These are phyloP conservation scores for Adineta ricciae DNA, from an alignment of 2,888 invertebrate species.

Conservation along the genomic window DNA sequence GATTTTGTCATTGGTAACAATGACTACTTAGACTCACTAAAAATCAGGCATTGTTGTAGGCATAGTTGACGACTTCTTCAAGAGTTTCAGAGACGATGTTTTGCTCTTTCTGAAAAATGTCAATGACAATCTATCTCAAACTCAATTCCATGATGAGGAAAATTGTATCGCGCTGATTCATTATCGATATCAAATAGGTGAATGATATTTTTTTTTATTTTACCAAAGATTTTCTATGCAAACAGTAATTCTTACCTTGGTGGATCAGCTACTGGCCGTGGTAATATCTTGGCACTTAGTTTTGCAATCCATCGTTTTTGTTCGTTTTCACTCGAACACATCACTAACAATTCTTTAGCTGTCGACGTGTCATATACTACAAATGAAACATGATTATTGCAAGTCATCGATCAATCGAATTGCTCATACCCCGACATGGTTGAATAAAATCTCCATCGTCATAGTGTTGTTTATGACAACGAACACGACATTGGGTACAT, in stretches of 20 bases:
- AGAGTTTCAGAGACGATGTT: background rate
- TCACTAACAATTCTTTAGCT: constrained; percentile 23
- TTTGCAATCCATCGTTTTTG: constrained; percentile 30
- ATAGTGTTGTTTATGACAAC: constrained; percentile 93
- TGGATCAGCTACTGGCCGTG: too few relatives aligned
- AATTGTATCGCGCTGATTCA: too few relatives aligned
- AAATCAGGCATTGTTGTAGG: background rate
- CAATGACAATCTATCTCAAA: too few relatives aligned
- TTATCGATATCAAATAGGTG: too few relatives aligned
- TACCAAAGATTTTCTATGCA: too few relatives aligned
- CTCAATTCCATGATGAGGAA: too few relatives aligned
- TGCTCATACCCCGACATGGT: constrained; percentile 58
- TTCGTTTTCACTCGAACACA: constrained; percentile 27
- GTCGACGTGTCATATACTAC: constrained; percentile 27
- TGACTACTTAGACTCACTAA: background rate
- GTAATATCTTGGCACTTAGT: constrained; percentile 25
- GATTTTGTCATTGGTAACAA: background rate
- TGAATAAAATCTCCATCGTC: constrained; percentile 74
- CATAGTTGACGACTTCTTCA: background rate
- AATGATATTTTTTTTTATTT: too few relatives aligned
- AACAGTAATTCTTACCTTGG: too few relatives aligned
- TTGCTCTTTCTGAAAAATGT: background rate
- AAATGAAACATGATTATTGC: background rate
- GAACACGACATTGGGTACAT: constrained; percentile 80
- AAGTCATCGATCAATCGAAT: background rate